Conservation (phyloP, 2,797 vertebrate species). For the Myotis vivesi region DNA sequence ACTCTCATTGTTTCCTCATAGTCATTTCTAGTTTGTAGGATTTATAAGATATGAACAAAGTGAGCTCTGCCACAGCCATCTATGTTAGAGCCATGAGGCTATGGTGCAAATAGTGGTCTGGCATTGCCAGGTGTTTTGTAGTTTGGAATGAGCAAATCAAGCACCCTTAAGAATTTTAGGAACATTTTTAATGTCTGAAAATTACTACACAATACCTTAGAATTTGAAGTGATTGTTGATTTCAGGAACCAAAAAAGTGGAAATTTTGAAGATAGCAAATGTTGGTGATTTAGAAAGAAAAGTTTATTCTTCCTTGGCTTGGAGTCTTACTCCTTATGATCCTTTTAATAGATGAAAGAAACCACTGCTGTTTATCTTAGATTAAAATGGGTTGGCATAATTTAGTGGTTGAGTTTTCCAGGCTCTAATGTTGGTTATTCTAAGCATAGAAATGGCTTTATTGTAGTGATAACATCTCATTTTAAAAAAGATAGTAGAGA, state of each 20-base stretch:
- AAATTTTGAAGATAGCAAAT: conserved; percentile 8
- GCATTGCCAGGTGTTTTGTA: conserved; percentile 15
- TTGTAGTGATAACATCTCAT: not conserved
- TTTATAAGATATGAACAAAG: conserved; percentile 1
- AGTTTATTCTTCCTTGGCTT: conserved; percentile 4
- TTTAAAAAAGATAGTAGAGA: conserved; percentile 32
- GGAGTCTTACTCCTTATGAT: conserved; percentile 39
- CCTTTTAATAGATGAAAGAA: conserved; percentile 40
- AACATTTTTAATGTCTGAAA: conserved; percentile 35
- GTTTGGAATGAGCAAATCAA: conserved; percentile 41
- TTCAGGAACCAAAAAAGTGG: not conserved
- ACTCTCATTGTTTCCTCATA: not conserved
- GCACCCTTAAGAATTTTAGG: not conserved
- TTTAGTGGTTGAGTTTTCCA: conserved; percentile 55
- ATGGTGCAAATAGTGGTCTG: not conserved
- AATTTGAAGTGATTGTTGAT: conserved; percentile 51
- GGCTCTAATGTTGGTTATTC: conserved; percentile 40
- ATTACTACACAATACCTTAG: conserved; percentile 29
- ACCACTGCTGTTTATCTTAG: conserved; percentile 25
- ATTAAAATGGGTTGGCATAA: conserved; percentile 12
- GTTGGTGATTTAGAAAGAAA: conserved; percentile 49
- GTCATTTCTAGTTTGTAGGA: conserved; percentile 28
- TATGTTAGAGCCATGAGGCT: not conserved
- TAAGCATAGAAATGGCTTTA: conserved; percentile 30
- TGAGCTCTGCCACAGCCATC: not conserved